Percentiles rank a stretch among this genome's conserved stretches.
Conservation (phyloP, 2,888 invertebrate genomes). For the Drosophila maculinotata region DNA sequence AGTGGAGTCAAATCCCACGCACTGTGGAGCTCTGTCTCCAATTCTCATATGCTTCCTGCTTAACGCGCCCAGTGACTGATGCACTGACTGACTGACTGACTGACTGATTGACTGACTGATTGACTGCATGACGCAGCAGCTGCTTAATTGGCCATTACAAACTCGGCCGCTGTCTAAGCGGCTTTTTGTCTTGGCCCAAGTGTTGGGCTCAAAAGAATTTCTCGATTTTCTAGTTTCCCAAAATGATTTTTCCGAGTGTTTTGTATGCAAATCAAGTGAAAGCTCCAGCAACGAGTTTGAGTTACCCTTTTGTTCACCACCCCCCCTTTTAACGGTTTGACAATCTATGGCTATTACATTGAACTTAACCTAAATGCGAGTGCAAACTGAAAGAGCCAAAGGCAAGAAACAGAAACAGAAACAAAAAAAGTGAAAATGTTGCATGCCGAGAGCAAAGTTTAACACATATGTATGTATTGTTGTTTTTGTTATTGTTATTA, state of each 20-base stretch:
- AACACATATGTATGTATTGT: background rate
- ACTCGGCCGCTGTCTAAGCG: slow-evolving; percentile 51
- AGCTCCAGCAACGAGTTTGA: slow-evolving; percentile 64
- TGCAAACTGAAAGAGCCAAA: background rate
- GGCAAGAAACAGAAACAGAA: too few relatives aligned
- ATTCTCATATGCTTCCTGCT: slow-evolving; percentile 67
- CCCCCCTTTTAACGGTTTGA: slow-evolving; percentile 13
- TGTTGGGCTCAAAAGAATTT: slow-evolving; percentile 32
- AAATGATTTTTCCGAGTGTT: slow-evolving; percentile 46
- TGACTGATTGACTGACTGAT: slow-evolving; percentile 29
- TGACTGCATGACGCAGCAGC: slow-evolving; percentile 46
- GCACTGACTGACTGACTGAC: slow-evolving; percentile 23
- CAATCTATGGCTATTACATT: slow-evolving; percentile 30
- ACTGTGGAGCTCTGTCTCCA: slow-evolving; percentile 46
- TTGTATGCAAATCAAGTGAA: slow-evolving; percentile 80
- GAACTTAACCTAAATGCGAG: slow-evolving; percentile 50
- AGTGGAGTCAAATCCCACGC: slow-evolving; percentile 70
- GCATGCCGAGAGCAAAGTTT: background rate
- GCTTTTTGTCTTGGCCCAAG: slow-evolving; percentile 61
- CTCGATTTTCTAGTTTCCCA: slow-evolving; percentile 44
- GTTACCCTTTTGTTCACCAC: background rate
- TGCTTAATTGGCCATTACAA: slow-evolving; percentile 78
- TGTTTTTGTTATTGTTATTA: slow-evolving; percentile 3
- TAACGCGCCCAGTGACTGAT: slow-evolving; percentile 49
- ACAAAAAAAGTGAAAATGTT: slow-evolving; percentile 39